Evolutionary conservation across 2,113 vertebrate species (phyloP).

Genomic region (Charina bottae): DNA sequence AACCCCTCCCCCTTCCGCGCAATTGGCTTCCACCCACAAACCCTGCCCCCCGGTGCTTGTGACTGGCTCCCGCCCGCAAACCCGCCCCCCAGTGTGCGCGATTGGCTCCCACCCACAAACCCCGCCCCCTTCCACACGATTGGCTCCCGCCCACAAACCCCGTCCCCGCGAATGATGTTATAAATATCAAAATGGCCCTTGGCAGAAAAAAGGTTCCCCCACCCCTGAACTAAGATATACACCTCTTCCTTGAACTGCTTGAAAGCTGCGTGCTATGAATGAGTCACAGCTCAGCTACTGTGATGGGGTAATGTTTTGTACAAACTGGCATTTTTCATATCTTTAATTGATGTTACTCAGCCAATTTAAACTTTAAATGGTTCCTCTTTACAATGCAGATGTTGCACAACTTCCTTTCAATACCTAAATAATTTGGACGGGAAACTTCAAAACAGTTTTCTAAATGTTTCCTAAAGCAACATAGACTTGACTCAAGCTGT

Average conservation of each 20-base stretch:
- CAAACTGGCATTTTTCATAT: background rate
- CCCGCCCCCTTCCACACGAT: too few species aligned
- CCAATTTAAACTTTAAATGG: background rate
- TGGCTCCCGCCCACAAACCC: too few species aligned
- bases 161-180: too few species aligned
- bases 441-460: slow-evolving; percentile 24
- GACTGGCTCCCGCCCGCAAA: too few species aligned
- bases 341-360: background rate
- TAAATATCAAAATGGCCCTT: too few species aligned
- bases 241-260: background rate
- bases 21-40: too few species aligned
- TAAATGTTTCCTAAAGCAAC: background rate
- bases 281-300: background rate
- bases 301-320: background rate
- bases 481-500: slow-evolving; percentile 1
- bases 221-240: too few species aligned
- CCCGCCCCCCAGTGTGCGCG: too few species aligned
- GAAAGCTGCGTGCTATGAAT: background rate
- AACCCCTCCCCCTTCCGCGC: too few species aligned
- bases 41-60: too few species aligned
- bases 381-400: slow-evolving; percentile 10
- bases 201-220: too few species aligned
- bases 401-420: background rate
- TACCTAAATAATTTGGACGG: slow-evolving; percentile 13
- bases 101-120: too few species aligned